Base-by-base conservation (phyloP, 2,113 vertebrate species). In the Cavia aperea region DNA sequence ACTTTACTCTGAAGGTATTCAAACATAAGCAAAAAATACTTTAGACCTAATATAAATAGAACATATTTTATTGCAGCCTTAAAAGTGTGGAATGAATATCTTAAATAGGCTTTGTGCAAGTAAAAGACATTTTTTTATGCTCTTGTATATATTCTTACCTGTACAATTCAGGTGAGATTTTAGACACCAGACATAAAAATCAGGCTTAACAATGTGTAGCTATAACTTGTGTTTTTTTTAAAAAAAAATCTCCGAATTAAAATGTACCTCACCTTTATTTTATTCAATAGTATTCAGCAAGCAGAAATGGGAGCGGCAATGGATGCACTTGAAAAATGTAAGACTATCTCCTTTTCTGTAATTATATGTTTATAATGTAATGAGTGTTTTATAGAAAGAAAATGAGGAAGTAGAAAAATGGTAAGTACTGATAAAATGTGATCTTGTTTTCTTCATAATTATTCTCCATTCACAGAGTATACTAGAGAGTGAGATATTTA, bases 231-330 rank as follows among this genome's bases (percentile, higher is more conserved):
- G 72, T 86, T 92, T 93, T 58, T 58, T 58, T 58, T 39, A 70
- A 31, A 39, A 79, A 90, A 92, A 68, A 62, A 81, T 5, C 68
- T 94, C 82, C 92, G 72, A 73, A 68, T 93, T 93, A 79, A 96
- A 89, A 51, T 51, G 2, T 56, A 70, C 24, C 84, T 97, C 87
- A 91, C 88, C 94, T 97, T 97, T 91, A 43, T 83, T 97, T 94
- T 96, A 66, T 95, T 94, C 96, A 81, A 96, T 97, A 99, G 99
- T 95, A 99, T 99, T 98, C 99, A 99, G 95, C 99, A 99, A 98
- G 99, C 99, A 0, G 99, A 99, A 98, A 99, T 99, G 99, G 99
- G 99, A 97, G 99, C 99, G 49, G 99, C 99, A 72, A 99, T 99
- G 99, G 99, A 99, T 16, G 99, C 99, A 1, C 98, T 99, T 63